Conservation (phyloP, 2,888 invertebrate species). For the Siphonodentalium dalli region DNA sequence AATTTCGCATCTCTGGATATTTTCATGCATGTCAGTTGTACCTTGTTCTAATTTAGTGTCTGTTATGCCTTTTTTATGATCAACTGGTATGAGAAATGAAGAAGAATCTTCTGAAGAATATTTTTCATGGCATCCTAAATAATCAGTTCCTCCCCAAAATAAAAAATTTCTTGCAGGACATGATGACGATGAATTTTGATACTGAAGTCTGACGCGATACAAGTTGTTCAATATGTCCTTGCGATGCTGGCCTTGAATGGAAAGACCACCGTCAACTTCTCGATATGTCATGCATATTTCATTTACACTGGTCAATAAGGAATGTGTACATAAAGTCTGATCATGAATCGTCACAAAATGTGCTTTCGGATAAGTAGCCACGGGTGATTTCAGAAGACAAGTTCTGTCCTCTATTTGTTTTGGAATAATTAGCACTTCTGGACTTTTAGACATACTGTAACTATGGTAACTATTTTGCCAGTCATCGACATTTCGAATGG, state of each 20-base stretch:
- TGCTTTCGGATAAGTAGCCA: conserved; percentile 13
- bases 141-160: not conserved
- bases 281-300: conserved; percentile 44
- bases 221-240: conserved; percentile 42
- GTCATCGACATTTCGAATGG: too few relatives aligned
- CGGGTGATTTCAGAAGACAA: conserved; percentile 33
- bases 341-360: conserved; percentile 14
- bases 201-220: conserved; percentile 34
- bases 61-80: not conserved
- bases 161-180: not conserved
- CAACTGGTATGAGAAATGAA: not conserved
- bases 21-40: conserved; percentile 2
- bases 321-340: conserved; percentile 16
- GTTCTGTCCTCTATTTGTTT: conserved; percentile 35
- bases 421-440: conserved; percentile 29
- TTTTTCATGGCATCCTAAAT: not conserved
- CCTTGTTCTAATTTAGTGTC: not conserved
- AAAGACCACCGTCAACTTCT: conserved; percentile 34
- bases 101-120: not conserved
- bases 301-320: conserved; percentile 44
- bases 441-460: too few relatives aligned
- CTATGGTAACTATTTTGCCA: too few relatives aligned
- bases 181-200: not conserved
- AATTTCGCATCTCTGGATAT: conserved; percentile 27
- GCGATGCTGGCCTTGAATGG: conserved; percentile 42